phyloP scores from a whole-genome alignment of 2,888 invertebrate species.

The Cryptocheilus praepositus region DNA sequence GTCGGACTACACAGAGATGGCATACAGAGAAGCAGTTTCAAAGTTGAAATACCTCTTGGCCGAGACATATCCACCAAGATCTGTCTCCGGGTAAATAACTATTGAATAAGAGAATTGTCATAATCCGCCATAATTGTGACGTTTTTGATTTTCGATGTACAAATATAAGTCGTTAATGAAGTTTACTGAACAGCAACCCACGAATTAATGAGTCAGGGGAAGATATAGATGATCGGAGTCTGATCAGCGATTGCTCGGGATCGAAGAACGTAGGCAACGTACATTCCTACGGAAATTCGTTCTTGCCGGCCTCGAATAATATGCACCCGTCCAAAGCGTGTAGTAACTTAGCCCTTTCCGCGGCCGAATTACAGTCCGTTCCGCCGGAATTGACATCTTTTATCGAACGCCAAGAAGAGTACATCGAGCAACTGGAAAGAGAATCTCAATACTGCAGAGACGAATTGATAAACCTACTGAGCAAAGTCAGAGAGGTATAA shows the following conservation, averaged over 20 bases:
- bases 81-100: constrained; percentile 51
- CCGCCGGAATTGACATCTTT: constrained; percentile 85
- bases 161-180: constrained; percentile 23
- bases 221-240: constrained; percentile 78
- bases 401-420: constrained; percentile 90
- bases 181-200: constrained; percentile 50
- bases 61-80: constrained; percentile 83
- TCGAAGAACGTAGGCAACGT: constrained; percentile 48
- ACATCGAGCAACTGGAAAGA: constrained; percentile 89
- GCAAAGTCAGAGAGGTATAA: constrained; percentile 86
- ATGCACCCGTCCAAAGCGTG: constrained; percentile 45
- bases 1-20: constrained; percentile 88
- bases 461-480: constrained; percentile 84
- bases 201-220: constrained; percentile 76
- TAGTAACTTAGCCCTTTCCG: constrained; percentile 49
- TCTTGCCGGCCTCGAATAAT: constrained; percentile 42
- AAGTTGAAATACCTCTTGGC: constrained; percentile 86
- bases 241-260: constrained; percentile 72
- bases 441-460: constrained; percentile 90
- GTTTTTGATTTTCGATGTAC: constrained; percentile 15
- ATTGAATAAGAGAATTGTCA: not conserved
- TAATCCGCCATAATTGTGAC: not conserved
- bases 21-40: constrained; percentile 89
- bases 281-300: constrained; percentile 31
- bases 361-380: constrained; percentile 54